These are phyloP conservation scores for Uropsilus gracilis DNA, from an alignment of 2,113 vertebrate genomes.

Conservation along the genomic window DNA sequence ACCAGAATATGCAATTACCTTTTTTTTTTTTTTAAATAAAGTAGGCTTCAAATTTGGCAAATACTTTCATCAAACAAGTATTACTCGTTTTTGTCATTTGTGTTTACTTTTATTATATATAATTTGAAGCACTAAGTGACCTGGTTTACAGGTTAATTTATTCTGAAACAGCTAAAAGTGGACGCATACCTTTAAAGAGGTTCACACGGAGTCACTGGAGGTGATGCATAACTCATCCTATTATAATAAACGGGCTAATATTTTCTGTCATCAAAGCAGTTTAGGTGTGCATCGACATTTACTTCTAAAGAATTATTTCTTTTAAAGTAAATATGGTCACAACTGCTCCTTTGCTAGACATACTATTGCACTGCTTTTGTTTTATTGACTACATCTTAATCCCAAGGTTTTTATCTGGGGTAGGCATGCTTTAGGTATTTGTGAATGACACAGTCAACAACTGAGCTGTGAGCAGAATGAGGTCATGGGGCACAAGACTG, in stretches of 20 bases:
- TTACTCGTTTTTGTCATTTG: not conserved
- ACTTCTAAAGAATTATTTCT: not conserved
- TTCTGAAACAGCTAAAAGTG: not conserved
- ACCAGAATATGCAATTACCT: not conserved
- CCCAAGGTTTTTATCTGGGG: not conserved
- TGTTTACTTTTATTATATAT: not conserved
- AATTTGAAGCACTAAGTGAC: not conserved
- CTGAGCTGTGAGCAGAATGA: not conserved
- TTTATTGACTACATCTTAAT: not conserved
- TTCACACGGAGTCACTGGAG: not conserved
- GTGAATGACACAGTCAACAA: not conserved
- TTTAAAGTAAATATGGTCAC: not conserved
- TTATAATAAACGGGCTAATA: not conserved
- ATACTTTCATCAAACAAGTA: slow-evolving; percentile 18
- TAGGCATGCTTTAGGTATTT: not conserved
- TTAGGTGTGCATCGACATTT: not conserved
- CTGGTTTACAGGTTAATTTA: not conserved
- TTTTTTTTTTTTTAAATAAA: too few species aligned
- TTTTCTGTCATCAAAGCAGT: not conserved
- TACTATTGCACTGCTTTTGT: not conserved
- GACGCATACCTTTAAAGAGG: not conserved
- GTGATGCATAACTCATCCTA: not conserved
- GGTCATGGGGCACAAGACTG: not conserved
- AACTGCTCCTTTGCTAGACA: not conserved
- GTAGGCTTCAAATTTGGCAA: not conserved